Evolutionary conservation across 2,113 vertebrate genomes (phyloP).

Genomic region (Gopherus evgoodei): DNA sequence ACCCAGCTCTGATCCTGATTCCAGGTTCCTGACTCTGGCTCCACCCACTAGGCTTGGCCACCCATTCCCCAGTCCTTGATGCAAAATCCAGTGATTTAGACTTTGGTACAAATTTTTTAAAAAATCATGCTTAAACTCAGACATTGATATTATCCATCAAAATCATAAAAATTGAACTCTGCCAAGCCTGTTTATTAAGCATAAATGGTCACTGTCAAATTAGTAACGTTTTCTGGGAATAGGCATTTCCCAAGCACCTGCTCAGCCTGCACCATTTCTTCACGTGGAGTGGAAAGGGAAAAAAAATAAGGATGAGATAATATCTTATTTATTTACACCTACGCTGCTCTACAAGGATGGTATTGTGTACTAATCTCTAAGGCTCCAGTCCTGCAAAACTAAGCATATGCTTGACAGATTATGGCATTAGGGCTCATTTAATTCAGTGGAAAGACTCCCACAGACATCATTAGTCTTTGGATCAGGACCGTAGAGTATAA

Average conservation of each 20-base stretch:
- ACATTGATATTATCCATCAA: not conserved
- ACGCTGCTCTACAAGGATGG: not conserved
- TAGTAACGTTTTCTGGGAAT: not conserved
- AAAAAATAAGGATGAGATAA: not conserved
- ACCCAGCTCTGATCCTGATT: not conserved
- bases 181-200: not conserved
- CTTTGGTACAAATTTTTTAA: not conserved
- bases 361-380: not conserved
- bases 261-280: not conserved
- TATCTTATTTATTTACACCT: not conserved
- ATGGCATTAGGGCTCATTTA: not conserved
- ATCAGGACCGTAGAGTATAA: not conserved
- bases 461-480: not conserved
- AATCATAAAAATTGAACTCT: not conserved
- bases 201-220: not conserved
- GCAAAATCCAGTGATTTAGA: not conserved
- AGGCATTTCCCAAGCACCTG: not conserved
- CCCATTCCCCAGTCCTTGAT: not conserved
- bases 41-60: not conserved
- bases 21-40: not conserved
- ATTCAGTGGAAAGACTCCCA: not conserved
- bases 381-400: not conserved
- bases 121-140: not conserved
- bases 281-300: not conserved
- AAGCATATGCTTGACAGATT: not conserved